Evolutionary conservation across 1,140 invertebrate genomes (phyloP), one percentile per base, ranked within the genome.

Genomic region (Diabrotica virgifera): DNA sequence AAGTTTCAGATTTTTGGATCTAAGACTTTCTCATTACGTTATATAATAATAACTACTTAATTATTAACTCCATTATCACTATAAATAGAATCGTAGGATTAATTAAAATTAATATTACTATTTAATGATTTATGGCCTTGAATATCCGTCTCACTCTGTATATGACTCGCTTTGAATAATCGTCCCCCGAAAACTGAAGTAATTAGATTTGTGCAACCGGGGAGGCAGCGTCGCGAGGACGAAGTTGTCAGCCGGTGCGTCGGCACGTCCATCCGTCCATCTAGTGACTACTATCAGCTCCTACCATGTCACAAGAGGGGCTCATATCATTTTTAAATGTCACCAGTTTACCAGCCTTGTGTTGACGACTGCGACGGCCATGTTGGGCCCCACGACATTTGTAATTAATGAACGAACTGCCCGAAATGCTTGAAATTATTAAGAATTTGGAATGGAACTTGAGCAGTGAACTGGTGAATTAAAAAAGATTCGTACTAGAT

Each of bases 241-340:
- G 40, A 3, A 3, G 40, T 10, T 46, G 40, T 46, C 40, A 46
- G 40, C 40, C 40, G 40, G 3, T 46, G 40, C 40, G 40, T 46
- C 40, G 40, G 40, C 40, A 46, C 40, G 40, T 53, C 14, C 52
- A 13, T 24, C n/a, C 14, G 52, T 53, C 52, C 52, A 53, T 53
- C 52, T 24, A 53, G n/a, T 24, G 10, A 8, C 52, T 53, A 46
- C 52, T 24, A 53, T 53, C n/a, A 8, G 14, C 52, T 13, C 12
- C 52, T 12, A 53, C 12, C 52, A 24, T 53, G 52, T 5, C 40
- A 57, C 62, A 14, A n/a, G 62, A 54, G 10, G 60, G 50, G 14
- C 62, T 13, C 52, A 52, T 69, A 60, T 66, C 68, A 69, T 69
- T 69, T 69, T 69, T 69, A 69, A 69, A 66, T 54, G 68, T 69